phyloP scores from a whole-genome alignment of 1,140 invertebrate genomes.

The Penaeus vannamei region DNA sequence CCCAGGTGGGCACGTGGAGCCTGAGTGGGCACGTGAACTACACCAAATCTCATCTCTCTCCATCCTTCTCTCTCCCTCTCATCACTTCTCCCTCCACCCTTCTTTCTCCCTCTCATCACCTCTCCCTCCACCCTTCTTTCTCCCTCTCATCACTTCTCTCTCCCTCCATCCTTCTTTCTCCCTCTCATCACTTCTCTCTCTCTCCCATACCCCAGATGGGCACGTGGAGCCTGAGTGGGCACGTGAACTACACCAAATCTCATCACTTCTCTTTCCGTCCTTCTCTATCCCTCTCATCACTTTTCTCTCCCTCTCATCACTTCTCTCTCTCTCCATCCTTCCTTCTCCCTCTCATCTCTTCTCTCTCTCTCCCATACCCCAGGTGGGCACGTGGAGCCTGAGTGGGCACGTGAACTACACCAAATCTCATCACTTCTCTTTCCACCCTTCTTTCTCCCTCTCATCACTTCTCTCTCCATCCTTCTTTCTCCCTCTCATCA shows the following conservation, averaged over 20 bases:
- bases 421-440: conserved; percentile 76
- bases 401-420: conserved; percentile 92
- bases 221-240: conserved; percentile 89
- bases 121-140: too few relatives aligned
- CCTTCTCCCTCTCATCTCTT: too few relatives aligned
- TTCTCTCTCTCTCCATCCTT: background rate
- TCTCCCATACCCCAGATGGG: conserved; percentile 74
- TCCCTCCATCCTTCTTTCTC: too few relatives aligned
- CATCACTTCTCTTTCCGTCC: conserved; percentile 69
- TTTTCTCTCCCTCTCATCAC: too few relatives aligned
- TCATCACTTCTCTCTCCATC: too few relatives aligned
- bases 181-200: background rate
- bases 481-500: too few relatives aligned
- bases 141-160: too few relatives aligned
- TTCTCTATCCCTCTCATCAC: too few relatives aligned
- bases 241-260: conserved; percentile 92
- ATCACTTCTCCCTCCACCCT: too few relatives aligned
- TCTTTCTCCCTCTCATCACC: too few relatives aligned
- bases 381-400: conserved; percentile 88
- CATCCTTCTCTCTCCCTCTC: too few relatives aligned
- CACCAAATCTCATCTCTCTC: conserved; percentile 78
- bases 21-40: conserved; percentile 90
- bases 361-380: background rate
- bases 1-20: conserved; percentile 86
- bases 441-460: too few relatives aligned